A percentile compares a stretch with the other conserved stretches of the same genome.
These are phyloP conservation scores for Drosophila lutescens DNA, from an alignment of 2,888 invertebrate species.

Conservation along the genomic window DNA sequence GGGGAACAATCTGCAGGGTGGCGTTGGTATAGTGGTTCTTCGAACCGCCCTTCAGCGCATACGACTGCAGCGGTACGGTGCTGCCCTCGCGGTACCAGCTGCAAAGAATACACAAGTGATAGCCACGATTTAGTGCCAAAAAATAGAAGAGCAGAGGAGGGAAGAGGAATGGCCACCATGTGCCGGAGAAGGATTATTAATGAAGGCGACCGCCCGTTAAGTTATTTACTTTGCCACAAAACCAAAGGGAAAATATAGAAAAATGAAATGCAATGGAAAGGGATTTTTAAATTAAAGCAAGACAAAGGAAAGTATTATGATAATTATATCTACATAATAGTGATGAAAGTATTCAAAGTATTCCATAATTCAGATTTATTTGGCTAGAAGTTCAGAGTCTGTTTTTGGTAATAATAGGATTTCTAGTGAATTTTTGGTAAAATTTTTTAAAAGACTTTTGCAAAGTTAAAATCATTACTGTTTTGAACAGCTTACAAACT, in stretches of 20 bases:
- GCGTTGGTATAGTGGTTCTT: slow-evolving; percentile 91
- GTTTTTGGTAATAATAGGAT: too few species aligned
- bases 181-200: slow-evolving; percentile 69
- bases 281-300: slow-evolving; percentile 4
- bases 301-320: too few species aligned
- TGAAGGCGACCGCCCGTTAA: slow-evolving; percentile 72
- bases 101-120: slow-evolving; percentile 41
- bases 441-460: too few species aligned
- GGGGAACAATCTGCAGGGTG: slow-evolving; percentile 90
- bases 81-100: slow-evolving; percentile 93
- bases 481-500: too few species aligned
- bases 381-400: too few species aligned
- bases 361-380: too few species aligned
- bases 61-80: slow-evolving; percentile 89
- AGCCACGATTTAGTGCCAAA: slow-evolving; percentile 42
- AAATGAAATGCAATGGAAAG: slow-evolving; percentile 4
- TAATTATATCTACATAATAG: too few species aligned
- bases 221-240: slow-evolving; percentile 73
- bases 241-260: slow-evolving; percentile 19
- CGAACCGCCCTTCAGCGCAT: slow-evolving; percentile 89
- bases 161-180: slow-evolving; percentile 28
- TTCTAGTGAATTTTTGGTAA: too few species aligned
- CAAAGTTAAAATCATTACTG: too few species aligned
- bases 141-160: background rate
- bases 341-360: too few species aligned